Evolutionary conservation across 1,140 invertebrate genomes (phyloP).

Genomic region (Musca domestica): DNA sequence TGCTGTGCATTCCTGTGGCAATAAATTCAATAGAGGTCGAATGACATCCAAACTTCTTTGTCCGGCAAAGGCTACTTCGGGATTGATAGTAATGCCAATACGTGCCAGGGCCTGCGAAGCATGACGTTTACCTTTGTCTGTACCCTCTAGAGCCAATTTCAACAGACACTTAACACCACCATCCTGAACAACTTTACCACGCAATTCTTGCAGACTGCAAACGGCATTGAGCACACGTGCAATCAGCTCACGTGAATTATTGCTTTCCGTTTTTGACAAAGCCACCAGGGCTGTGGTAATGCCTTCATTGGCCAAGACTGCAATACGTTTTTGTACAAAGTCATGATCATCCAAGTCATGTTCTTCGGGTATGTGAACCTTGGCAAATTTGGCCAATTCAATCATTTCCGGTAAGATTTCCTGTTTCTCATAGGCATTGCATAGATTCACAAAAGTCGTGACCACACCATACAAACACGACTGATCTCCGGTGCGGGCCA

Average conservation of each 20-base stretch:
- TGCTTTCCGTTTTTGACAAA: constrained; percentile 89
- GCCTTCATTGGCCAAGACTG: constrained; percentile 76
- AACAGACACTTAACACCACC: constrained; percentile 85
- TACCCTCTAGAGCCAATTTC: constrained; percentile 76
- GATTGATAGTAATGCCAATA: constrained; percentile 95
- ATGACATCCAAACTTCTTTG: constrained; percentile 89
- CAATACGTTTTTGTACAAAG: constrained; percentile 83
- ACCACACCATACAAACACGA: constrained; percentile 89
- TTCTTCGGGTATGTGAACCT: constrained; percentile 98
- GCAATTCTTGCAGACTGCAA: constrained; percentile 75
- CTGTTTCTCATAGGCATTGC: constrained; percentile 98
- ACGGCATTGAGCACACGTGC: constrained; percentile 87
- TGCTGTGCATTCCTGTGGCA: constrained; percentile 85
- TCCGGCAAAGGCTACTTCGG: constrained; percentile 95
- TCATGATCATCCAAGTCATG: constrained; percentile 92
- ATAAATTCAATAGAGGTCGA: constrained; percentile 80
- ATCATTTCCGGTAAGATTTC: constrained; percentile 96
- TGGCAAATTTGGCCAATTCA: constrained; percentile 97
- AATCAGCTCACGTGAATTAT: constrained; percentile 88
- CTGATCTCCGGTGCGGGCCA: constrained; percentile 83
- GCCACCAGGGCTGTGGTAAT: constrained; percentile 86
- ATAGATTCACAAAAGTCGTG: constrained; percentile 93
- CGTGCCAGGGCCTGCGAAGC: constrained; percentile 92
- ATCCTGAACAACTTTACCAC: constrained; percentile 92
- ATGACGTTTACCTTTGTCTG: constrained; percentile 85